Conservation (phyloP, 2,797 vertebrate genomes). For the Phoebastria nigripes region DNA sequence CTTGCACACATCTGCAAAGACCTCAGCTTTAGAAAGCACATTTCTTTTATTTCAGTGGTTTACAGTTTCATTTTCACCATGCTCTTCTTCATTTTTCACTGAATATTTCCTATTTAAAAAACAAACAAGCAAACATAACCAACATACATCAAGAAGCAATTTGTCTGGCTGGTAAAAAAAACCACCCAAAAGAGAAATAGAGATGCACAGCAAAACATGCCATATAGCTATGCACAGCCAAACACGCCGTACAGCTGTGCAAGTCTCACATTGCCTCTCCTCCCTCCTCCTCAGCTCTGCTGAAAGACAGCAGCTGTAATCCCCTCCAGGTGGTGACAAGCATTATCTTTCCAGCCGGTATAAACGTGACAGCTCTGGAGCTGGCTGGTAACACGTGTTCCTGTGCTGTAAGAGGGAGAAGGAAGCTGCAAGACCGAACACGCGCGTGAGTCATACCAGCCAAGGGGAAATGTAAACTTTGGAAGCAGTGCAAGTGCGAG, state of each 20-base stretch:
- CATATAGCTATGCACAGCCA: too few species aligned
- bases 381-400: background rate
- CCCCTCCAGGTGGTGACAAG: slow-evolving; percentile 22
- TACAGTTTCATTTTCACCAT: background rate
- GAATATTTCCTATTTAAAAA: background rate
- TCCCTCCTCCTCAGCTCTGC: background rate
- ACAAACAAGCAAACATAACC: background rate
- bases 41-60: background rate
- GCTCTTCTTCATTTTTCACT: background rate
- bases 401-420: background rate
- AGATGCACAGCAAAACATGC: background rate
- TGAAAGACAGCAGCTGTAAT: slow-evolving; percentile 38
- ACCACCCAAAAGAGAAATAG: background rate
- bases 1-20: background rate
- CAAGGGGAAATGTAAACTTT: background rate
- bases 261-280: background rate
- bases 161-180: background rate
- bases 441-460: background rate
- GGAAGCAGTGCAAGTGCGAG: background rate
- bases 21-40: background rate
- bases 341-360: background rate
- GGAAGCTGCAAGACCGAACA: slow-evolving; percentile 40
- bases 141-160: background rate
- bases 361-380: background rate
- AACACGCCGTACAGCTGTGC: background rate